Conservation (phyloP, 2,888 invertebrate genomes). For the Hypselothyrea guttata region DNA sequence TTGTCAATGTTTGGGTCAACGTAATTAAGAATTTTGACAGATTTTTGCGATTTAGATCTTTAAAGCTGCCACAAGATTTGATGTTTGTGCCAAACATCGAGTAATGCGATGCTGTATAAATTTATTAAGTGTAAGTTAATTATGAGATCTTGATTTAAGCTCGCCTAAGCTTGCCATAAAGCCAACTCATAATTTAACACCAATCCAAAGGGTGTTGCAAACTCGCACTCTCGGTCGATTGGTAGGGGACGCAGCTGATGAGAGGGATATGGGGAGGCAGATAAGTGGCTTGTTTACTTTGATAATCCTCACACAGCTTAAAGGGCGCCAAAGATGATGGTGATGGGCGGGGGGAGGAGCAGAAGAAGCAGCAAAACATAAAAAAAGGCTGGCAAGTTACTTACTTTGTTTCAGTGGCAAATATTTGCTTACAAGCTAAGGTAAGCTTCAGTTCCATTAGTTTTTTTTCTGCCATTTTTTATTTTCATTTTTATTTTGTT, state of each 20-base stretch:
- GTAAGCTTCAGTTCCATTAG: conserved; percentile 75
- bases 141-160: conserved; percentile 9
- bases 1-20: too few species aligned
- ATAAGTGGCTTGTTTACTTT: conserved; percentile 60
- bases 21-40: too few species aligned
- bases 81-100: conserved; percentile 7
- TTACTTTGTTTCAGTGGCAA: conserved; percentile 70
- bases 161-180: not conserved
- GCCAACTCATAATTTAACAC: conserved; percentile 20
- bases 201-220: conserved; percentile 7
- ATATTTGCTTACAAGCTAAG: conserved; percentile 73
- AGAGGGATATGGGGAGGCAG: conserved; percentile 13
- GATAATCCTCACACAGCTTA: conserved; percentile 75
- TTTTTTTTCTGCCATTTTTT: conserved; percentile 15
- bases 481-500: too few species aligned
- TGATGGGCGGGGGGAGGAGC: not conserved
- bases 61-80: too few species aligned
- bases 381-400: conserved; percentile 38
- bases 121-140: conserved; percentile 17
- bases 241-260: conserved; percentile 9
- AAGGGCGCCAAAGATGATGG: conserved; percentile 3
- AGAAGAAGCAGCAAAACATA: not conserved
- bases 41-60: too few species aligned
- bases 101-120: conserved; percentile 2
- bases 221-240: not conserved